Conservation (phyloP, 2,888 invertebrate genomes). For the Corbicula japonica region DNA sequence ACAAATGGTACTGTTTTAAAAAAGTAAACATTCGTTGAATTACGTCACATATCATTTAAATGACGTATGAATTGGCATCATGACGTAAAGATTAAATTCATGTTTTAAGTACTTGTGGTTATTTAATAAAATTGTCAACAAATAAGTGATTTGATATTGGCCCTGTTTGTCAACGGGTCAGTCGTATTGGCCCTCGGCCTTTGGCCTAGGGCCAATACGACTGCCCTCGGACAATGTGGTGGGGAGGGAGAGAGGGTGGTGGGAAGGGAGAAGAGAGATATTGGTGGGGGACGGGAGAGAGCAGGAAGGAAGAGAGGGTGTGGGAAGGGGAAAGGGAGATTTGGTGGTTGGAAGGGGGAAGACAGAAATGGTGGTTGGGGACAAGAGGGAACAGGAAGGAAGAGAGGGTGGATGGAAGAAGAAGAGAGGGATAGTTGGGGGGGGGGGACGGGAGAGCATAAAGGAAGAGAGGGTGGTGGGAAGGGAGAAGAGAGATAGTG, state of each 20-base stretch:
- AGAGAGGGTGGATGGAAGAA: neutral
- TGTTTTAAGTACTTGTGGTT: no score
- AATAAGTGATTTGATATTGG: no score
- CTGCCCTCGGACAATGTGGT: no score
- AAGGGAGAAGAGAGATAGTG: neutral
- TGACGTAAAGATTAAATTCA: neutral
- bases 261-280: constrained; percentile 1
- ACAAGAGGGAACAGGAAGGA: neutral
- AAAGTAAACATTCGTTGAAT: no score
- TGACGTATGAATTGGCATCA: no score
- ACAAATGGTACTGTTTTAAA: no score
- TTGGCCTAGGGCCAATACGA: no score
- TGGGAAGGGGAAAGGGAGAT: neutral
- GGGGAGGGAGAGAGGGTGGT: no score
- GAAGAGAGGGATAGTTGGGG: neutral
- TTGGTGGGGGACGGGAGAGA: neutral
- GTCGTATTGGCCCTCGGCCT: no score
- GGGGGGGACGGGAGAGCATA: neutral
- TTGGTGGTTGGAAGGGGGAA: neutral
- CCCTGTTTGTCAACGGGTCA: no score
- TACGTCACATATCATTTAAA: no score
- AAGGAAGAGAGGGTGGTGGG: neutral
- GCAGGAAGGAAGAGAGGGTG: neutral
- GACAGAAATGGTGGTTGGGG: neutral
- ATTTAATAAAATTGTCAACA: no score